Base-by-base conservation (phyloP, 2,888 invertebrate genomes). In the Nesidiocoris tenuis region DNA sequence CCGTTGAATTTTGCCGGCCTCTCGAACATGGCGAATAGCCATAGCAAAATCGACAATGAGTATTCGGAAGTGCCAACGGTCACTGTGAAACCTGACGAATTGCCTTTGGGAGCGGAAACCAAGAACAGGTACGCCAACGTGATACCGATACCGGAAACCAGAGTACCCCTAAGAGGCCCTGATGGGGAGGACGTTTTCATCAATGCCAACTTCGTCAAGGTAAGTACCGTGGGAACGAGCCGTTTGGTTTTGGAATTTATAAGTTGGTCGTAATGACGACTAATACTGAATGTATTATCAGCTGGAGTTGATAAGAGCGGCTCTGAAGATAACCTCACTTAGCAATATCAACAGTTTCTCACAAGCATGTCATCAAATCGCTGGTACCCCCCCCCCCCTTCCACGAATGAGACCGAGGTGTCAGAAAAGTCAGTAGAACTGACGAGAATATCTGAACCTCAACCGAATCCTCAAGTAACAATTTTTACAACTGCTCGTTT, bases 101-200 rank as follows among this genome's bases (percentile, higher is more conserved):
- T 95, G 67, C 95, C 95, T 0, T 86, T 88, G 0, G 96, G 95
- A 0, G 94, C 93, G 79, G 96, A 96, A 82, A 89, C 91, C 78
- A 96, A 95, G 84, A 96, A 97, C 85, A 86, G 93, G 85, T 97
- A 95, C 85, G 94, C 96, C 76, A 96, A 97, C 84, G 94, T 96
- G n/a, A 91, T 96, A 80, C 96, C 96, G 72, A 88, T 95, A 80
- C 95, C 95, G 25, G 95, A 95, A 84, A 95, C 95, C 25, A 87
- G 96, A 82, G 96, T 96, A 1, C 88, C 89, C 39, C 85, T 96
- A 55, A 88, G 87, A 80, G 87, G 88, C 78, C 86, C 90, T 76
- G 91, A 92, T 81, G 90, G 91, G 0, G 90, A 90, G 78, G 90
- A 92, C 68, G 94, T 94, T 84, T 97, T 96, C 83, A 96, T 96